Evolutionary conservation across 2,888 invertebrate genomes (phyloP), one percentile per base, ranked within the genome.

Genomic region (Pogonocherus hispidulus): DNA sequence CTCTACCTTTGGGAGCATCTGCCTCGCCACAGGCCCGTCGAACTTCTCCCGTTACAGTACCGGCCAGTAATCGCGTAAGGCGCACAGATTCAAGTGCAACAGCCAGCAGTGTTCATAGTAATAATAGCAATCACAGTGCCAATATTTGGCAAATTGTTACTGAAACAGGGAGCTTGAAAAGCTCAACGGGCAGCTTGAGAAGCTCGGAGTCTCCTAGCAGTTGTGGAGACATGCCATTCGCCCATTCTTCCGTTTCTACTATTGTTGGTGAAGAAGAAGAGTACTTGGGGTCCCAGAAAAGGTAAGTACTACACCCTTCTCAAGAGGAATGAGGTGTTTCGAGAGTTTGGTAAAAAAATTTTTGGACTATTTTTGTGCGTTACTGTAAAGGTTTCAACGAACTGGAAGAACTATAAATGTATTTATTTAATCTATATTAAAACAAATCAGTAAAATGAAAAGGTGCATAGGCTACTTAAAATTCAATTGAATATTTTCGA

Each of bases 131-230:
- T 11, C 2, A 47, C 56, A 87, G 88, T 71, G 86, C 87, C 51
- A 90, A 90, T 63, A 92, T 92, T 76, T 92, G 92, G 92, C 91
- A 91, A 81, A 88, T 92, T 81, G 90, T 92, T 67, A 90, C 90
- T 8, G 90, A 89, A 6, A 89, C 91, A 8, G 92, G 92, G 16
- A 92, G 92, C 81, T 80, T 90, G 49, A 41, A n/a, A 41, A n/a
- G 89, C 49, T 87, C 89, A n/a, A n/a, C n/a, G n/a, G n/a, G n/a
- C n/a, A n/a, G n/a, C n/a, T n/a, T n/a, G n/a, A 32, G 32, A 32
- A 11, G 89, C 49, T 87, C 89, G 5, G 87, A 88, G 8, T 87
- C 87, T 8, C 82, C 84, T 51, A 84, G 52, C 23, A 44, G 83
- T 67, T 16, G n/a, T 14, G 80, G 81, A 18, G 73, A 78, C 20